Evolutionary conservation across 2,113 vertebrate species (phyloP).

Genomic region (Stomatorhinus ivindoensis): DNA sequence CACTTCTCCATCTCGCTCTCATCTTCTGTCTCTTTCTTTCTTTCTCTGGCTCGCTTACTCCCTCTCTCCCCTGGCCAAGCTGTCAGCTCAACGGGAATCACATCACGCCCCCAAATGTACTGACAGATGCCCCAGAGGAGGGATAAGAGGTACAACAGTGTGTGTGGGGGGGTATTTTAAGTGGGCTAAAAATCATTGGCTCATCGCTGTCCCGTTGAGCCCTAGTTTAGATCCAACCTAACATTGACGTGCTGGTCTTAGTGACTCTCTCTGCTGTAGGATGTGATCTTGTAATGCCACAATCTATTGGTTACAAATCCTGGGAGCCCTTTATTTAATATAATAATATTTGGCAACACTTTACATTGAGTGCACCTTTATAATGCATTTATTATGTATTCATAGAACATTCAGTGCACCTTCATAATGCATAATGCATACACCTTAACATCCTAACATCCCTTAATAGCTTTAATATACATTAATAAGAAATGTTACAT

Average conservation of each 20-base stretch:
- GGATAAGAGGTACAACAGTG: neutral
- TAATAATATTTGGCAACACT: too few relatives aligned
- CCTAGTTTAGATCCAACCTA: neutral
- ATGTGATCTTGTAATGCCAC: neutral
- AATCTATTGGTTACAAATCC: neutral
- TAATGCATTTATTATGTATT: too few relatives aligned
- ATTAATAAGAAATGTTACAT: too few relatives aligned
- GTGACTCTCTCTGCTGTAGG: neutral
- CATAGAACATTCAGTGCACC: too few relatives aligned
- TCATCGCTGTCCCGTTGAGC: neutral
- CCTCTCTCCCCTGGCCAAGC: neutral
- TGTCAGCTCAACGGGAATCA: neutral
- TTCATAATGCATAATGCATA: too few relatives aligned
- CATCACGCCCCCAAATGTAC: conserved; percentile 13
- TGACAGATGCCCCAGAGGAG: neutral
- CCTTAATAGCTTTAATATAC: too few relatives aligned
- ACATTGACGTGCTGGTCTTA: neutral
- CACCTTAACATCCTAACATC: too few relatives aligned
- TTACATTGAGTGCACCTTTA: too few relatives aligned
- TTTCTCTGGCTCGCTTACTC: neutral
- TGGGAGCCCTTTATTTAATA: neutral
- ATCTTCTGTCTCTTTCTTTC: neutral
- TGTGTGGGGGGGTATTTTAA: conserved; percentile 1
- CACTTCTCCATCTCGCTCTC: neutral
- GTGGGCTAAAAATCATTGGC: conserved; percentile 11